Evolutionary conservation across 2,888 invertebrate species (phyloP).

Genomic region (Pandemis cinnamomeana): DNA sequence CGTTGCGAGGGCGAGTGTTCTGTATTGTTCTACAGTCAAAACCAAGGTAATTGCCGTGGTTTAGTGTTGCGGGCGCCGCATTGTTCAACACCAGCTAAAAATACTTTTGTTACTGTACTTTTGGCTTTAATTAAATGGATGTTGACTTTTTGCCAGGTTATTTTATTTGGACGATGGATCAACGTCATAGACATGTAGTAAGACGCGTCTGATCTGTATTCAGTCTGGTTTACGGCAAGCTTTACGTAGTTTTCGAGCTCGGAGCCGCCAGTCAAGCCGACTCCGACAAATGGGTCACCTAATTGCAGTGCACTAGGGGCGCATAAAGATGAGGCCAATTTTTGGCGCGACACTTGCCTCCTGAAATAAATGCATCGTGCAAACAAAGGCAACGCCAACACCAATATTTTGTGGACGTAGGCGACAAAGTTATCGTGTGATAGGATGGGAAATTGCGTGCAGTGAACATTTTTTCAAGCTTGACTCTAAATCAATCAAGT

Average conservation of each 20-base stretch:
- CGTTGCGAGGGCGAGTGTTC: slow-evolving; percentile 36
- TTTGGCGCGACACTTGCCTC: slow-evolving; percentile 35
- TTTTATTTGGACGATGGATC: background rate
- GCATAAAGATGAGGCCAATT: slow-evolving; percentile 40
- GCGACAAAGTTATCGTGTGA: slow-evolving; percentile 14
- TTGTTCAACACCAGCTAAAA: slow-evolving; percentile 53
- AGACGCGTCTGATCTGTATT: background rate
- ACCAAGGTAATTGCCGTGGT: slow-evolving; percentile 42
- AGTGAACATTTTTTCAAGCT: background rate
- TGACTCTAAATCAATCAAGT: slow-evolving; percentile 10
- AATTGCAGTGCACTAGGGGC: slow-evolving; percentile 38
- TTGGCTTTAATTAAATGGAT: slow-evolving; percentile 38
- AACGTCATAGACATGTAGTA: background rate
- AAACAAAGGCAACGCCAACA: slow-evolving; percentile 26
- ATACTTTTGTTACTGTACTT: slow-evolving; percentile 46
- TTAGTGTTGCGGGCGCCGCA: slow-evolving; percentile 50
- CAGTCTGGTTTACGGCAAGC: background rate
- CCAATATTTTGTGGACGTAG: slow-evolving; percentile 30
- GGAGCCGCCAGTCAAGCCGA: slow-evolving; percentile 15
- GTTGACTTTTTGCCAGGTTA: slow-evolving; percentile 26
- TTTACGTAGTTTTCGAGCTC: slow-evolving; percentile 2
- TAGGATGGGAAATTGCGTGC: slow-evolving; percentile 5
- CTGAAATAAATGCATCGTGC: slow-evolving; percentile 32
- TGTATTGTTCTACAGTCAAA: slow-evolving; percentile 41
- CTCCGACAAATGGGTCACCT: slow-evolving; percentile 39